A percentile compares a stretch with the other conserved stretches of the same genome.
Conservation (phyloP, 2,797 vertebrate species). For the Artibeus jamaicensis region DNA sequence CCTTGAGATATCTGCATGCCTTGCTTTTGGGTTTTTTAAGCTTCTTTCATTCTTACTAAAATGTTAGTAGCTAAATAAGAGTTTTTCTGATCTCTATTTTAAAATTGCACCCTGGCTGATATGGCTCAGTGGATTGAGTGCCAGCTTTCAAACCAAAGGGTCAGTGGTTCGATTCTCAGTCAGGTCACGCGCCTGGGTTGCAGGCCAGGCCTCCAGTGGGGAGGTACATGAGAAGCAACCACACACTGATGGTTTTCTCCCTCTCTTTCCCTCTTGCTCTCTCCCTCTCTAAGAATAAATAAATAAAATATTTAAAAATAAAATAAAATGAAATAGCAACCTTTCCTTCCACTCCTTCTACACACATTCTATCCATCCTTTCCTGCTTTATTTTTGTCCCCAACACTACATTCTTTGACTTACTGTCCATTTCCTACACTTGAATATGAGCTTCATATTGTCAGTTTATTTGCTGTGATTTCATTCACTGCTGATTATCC, state of each 20-base stretch:
- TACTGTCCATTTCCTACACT: neutral
- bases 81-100: neutral
- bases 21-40: neutral
- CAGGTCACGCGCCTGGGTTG: no score
- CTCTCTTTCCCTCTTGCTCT: no score
- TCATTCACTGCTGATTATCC: neutral
- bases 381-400: neutral
- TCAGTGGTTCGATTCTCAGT: no score
- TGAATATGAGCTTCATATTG: neutral
- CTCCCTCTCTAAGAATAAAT: no score
- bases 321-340: neutral
- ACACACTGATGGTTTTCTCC: no score
- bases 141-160: no score
- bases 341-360: neutral
- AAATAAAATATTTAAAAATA: neutral
- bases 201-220: no score
- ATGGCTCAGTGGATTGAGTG: no score
- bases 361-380: neutral
- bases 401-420: neutral
- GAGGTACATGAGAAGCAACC: no score
- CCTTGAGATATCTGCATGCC: neutral
- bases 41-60: neutral
- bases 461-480: neutral
- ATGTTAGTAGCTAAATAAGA: neutral
- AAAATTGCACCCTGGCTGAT: neutral